Evolutionary conservation across 30 jellyfish, hydroid and myxozoan genomes (phyloP), one percentile per base, ranked within the genome.

Genomic region (Cassiopea xamachana): DNA sequence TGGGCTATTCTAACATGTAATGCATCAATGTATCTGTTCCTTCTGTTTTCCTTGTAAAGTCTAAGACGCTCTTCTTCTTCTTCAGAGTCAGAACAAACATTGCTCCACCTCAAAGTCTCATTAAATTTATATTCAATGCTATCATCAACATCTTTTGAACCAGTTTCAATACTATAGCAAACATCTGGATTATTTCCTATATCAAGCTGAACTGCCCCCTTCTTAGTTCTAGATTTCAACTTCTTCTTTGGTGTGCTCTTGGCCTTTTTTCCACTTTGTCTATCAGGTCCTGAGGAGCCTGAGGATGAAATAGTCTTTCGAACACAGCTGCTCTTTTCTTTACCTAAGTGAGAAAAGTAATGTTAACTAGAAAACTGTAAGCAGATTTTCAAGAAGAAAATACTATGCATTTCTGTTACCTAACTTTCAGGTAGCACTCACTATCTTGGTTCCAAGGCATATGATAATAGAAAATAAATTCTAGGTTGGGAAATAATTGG

Each of bases 31-130:
- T 87, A 87, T 79, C 94, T 67, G 60, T 77, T 77, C 46, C 94
- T 62, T 10, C 94, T 60, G 19, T 87, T 76, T 51, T 87, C 94
- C 64, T 87, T 87, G 61, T 87, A 87, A 12, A 69, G 16, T 59
- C 88, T 76, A 50, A 87, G 77, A 16, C 94, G 58, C 70, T 87
- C 94, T 12, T 48, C 81, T 55, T 87, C 94, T 15, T 87, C 94
- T n/a, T 87, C 94, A 1, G 94, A 87, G 69, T 87, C 94, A 7
- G 94, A 87, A 55, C 94, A 77, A 19, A 77, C 84, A 59, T 79
- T 75, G 49, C 73, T 60, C 94, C 94, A 87, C 58, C 94, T 76
- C 9, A 87, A 70, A 6, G 89, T 87, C 6, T 87, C 94, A 87
- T 77, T 87, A 8, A 77, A 50, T 18, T 46, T 16, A 48, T 77